Evolutionary conservation across 2,888 invertebrate genomes (phyloP).

Genomic region (Yponomeuta evonymella): DNA sequence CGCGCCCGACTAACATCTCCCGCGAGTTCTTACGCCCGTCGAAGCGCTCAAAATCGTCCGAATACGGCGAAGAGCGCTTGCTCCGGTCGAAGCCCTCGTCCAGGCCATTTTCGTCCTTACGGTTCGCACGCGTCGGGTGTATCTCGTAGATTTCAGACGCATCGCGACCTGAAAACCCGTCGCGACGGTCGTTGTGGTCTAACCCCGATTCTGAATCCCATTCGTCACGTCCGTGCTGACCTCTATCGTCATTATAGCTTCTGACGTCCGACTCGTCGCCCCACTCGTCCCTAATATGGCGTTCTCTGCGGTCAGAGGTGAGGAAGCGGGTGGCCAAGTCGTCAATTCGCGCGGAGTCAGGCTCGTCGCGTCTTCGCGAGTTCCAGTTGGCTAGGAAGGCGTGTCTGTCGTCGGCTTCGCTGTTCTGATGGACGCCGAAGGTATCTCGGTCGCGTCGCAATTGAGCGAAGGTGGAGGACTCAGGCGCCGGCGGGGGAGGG

Average conservation of each 20-base stretch:
- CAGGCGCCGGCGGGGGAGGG: slow-evolving; percentile 79
- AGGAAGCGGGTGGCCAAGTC: slow-evolving; percentile 64
- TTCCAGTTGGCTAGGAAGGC: slow-evolving; percentile 71
- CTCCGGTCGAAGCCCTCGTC: slow-evolving; percentile 49
- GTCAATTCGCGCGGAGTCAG: slow-evolving; percentile 51
- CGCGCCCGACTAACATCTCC: slow-evolving; percentile 68
- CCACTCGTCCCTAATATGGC: slow-evolving; percentile 56
- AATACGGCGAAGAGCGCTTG: slow-evolving; percentile 56
- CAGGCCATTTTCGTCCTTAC: slow-evolving; percentile 56
- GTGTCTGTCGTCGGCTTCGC: slow-evolving; percentile 74
- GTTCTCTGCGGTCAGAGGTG: slow-evolving; percentile 56
- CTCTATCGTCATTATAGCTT: slow-evolving; percentile 53
- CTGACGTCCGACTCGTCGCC: slow-evolving; percentile 50
- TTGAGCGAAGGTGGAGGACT: slow-evolving; percentile 78
- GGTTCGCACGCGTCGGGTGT: slow-evolving; percentile 52
- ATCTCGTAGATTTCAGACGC: slow-evolving; percentile 69
- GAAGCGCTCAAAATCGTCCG: slow-evolving; percentile 63
- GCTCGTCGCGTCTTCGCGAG: slow-evolving; percentile 59
- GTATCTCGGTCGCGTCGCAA: slow-evolving; percentile 83
- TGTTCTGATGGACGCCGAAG: slow-evolving; percentile 83
- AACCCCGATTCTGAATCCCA: slow-evolving; percentile 69
- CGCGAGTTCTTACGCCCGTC: slow-evolving; percentile 70
- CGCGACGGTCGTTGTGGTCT: slow-evolving; percentile 45
- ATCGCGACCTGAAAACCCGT: slow-evolving; percentile 59
- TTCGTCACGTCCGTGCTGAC: slow-evolving; percentile 51